Evolutionary conservation across 30 jellyfish, hydroid and myxozoan species (phyloP).

Genomic region (Mastigias papua): DNA sequence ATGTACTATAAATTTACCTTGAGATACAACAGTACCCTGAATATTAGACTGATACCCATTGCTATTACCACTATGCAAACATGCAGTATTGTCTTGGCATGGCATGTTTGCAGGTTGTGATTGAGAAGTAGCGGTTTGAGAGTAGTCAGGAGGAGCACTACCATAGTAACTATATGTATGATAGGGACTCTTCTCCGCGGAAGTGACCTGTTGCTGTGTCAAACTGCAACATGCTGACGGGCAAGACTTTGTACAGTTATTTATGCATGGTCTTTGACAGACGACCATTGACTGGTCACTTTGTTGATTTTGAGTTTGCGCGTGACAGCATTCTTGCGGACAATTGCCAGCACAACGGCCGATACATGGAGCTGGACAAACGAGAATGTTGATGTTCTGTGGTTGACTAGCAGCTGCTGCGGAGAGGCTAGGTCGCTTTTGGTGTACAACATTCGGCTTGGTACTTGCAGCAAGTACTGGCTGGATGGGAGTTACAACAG

Average conservation of each 20-base stretch:
- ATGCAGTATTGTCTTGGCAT: background rate
- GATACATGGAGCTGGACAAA: conserved; percentile 71
- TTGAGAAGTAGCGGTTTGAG: background rate
- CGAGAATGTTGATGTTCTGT: conserved; percentile 31
- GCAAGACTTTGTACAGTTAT: conserved; percentile 48
- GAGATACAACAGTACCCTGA: conserved; percentile 60
- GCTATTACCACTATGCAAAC: background rate
- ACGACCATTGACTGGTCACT: conserved; percentile 53
- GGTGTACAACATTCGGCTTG: conserved; percentile 39
- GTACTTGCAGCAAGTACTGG: background rate
- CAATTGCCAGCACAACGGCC: conserved; percentile 81
- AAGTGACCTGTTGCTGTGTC: conserved; percentile 43
- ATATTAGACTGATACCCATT: background rate
- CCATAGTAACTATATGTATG: conserved; percentile 42
- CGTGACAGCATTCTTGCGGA: conserved; percentile 83
- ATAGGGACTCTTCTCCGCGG: conserved; percentile 66
- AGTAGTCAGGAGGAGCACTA: conserved; percentile 28
- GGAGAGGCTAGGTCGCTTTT: conserved; percentile 8
- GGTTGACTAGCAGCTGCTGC: conserved; percentile 21
- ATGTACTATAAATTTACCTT: conserved; percentile 55
- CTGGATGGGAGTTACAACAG: conserved; percentile 16
- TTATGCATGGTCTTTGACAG: conserved; percentile 66
- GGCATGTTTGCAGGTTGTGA: conserved; percentile 23
- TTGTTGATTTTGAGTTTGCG: conserved; percentile 42
- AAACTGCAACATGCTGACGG: conserved; percentile 65